Evolutionary conservation across 2,113 vertebrate species (phyloP).

Genomic region (Oreotrochilus melanogaster): DNA sequence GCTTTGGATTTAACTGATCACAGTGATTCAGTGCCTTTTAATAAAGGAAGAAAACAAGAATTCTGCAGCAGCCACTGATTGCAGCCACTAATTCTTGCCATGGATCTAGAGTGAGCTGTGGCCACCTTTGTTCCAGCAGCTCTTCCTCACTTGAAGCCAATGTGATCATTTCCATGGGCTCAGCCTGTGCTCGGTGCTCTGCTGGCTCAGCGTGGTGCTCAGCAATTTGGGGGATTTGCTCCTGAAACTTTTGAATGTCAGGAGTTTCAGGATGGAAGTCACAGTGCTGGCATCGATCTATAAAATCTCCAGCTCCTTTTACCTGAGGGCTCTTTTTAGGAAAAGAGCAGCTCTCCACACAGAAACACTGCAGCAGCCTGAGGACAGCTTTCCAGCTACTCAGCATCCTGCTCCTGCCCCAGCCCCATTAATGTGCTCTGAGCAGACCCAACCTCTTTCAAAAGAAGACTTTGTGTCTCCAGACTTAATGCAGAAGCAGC

Average conservation of each 20-base stretch:
- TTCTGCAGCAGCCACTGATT: not conserved
- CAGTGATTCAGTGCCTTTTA: not conserved
- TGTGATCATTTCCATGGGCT: conserved; percentile 1
- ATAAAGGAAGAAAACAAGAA: not conserved
- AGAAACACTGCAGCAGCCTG: not conserved
- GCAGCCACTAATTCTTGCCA: not conserved
- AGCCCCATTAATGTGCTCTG: not conserved
- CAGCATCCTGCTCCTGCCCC: not conserved
- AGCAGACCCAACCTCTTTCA: not conserved
- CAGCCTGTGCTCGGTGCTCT: not conserved
- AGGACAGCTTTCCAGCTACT: not conserved
- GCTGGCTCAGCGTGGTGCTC: conserved; percentile 39
- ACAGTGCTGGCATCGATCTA: not conserved
- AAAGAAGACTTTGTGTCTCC: not conserved
- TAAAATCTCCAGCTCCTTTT: not conserved
- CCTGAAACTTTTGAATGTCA: conserved; percentile 5
- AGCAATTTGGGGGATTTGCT: conserved; percentile 52
- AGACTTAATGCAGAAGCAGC: not conserved
- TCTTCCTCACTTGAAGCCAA: conserved; percentile 16
- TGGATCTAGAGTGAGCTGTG: not conserved
- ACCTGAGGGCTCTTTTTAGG: not conserved
- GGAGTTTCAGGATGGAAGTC: conserved; percentile 48
- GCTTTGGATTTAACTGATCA: not conserved
- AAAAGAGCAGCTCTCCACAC: not conserved
- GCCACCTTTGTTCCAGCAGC: not conserved